Conservation (phyloP, 2,797 vertebrate species). For the Trachops cirrhosus region DNA sequence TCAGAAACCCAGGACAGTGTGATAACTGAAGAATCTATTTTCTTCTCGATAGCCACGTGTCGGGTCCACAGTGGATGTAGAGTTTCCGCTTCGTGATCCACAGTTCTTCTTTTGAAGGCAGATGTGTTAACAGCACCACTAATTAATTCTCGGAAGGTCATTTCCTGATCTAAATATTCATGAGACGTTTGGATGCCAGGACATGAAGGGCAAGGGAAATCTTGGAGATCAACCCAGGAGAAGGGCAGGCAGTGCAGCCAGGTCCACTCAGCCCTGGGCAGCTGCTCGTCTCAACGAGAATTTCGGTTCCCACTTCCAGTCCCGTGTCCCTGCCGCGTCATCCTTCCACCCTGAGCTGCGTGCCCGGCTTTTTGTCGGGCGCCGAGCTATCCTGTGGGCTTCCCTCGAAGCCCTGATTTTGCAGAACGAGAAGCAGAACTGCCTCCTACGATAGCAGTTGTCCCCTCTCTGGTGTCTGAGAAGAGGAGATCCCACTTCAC, state of each 20-base stretch:
- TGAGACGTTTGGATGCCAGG: not conserved
- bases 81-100: not conserved
- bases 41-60: not conserved
- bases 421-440: not conserved
- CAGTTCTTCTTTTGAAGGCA: not conserved
- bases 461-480: not conserved
- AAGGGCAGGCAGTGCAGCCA: not conserved
- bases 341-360: not conserved
- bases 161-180: not conserved
- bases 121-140: not conserved
- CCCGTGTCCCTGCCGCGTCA: not conserved
- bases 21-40: not conserved
- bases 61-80: not conserved
- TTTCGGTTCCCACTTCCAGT: accelerated
- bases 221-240: not conserved
- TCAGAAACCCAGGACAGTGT: not conserved
- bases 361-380: not conserved
- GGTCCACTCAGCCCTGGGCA: accelerated
- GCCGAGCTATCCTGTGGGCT: not conserved
- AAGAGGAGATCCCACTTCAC: not conserved
- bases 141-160: not conserved
- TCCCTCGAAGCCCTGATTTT: not conserved
- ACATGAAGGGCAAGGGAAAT: not conserved
- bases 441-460: not conserved
- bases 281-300: not conserved